phyloP scores from a whole-genome alignment of 2,797 vertebrate genomes.

The Champsocephalus esox region DNA sequence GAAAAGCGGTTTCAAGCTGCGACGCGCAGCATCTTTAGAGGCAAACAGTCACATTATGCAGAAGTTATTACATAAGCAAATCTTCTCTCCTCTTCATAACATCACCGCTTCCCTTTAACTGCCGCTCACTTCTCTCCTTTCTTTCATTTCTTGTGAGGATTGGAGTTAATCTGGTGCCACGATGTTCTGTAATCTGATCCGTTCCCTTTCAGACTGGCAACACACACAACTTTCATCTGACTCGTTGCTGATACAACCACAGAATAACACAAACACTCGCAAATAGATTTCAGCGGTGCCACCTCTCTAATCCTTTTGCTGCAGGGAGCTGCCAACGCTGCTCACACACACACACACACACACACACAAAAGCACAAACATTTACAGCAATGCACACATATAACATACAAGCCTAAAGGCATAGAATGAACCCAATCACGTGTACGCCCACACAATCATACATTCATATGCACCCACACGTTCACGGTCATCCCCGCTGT shows the following conservation, averaged over 20 bases:
- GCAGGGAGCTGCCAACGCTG: constrained; percentile 61
- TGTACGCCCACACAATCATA: constrained; percentile 23
- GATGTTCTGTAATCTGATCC: constrained; percentile 77
- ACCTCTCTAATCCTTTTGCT: constrained; percentile 73
- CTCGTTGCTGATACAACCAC: constrained; percentile 47
- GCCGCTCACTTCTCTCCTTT: constrained; percentile 18
- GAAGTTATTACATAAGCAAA: constrained; percentile 44
- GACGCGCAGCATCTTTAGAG: constrained; percentile 32
- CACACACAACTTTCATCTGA: constrained; percentile 45
- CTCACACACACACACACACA: constrained; percentile 28
- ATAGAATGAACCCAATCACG: constrained; percentile 38
- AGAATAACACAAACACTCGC: constrained; percentile 53
- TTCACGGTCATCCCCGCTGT: constrained; percentile 42
- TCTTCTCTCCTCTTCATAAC: constrained; percentile 30
- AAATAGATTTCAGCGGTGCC: constrained; percentile 71
- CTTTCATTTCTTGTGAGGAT: constrained; percentile 54
- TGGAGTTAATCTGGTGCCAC: constrained; percentile 68
- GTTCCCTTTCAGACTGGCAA: constrained; percentile 62
- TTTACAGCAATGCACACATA: not conserved
- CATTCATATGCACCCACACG: constrained; percentile 49
- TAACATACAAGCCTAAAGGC: constrained; percentile 19
- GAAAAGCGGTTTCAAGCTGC: constrained; percentile 26
- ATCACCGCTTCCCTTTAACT: constrained; percentile 24
- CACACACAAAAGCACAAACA: constrained; percentile 18
- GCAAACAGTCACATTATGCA: constrained; percentile 26